Evolutionary conservation across 2,888 invertebrate species (phyloP).

Genomic region (Hofmannophila pseudospretella): DNA sequence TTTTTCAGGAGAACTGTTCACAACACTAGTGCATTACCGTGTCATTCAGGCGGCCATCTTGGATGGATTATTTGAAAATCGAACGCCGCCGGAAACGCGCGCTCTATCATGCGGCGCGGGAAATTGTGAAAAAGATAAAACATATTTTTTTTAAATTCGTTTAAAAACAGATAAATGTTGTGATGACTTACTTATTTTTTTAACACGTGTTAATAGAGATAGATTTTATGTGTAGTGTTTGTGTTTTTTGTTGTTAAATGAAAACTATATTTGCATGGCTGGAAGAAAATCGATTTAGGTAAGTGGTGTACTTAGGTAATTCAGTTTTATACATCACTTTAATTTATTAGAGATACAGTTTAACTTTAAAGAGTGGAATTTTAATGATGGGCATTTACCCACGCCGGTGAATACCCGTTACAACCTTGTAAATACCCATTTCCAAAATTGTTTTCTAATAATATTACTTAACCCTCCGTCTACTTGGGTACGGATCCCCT

Average conservation of each 20-base stretch:
- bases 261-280: neutral
- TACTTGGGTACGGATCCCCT: too few relatives aligned
- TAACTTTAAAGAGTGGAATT: too few relatives aligned
- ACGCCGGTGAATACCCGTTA: too few relatives aligned
- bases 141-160: neutral
- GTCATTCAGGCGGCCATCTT: conserved; percentile 59
- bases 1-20: conserved; percentile 6
- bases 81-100: conserved; percentile 57
- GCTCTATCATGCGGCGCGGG: conserved; percentile 40
- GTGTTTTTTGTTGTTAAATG: neutral
- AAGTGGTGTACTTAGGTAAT: neutral
- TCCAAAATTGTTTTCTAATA: too few relatives aligned
- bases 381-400: too few relatives aligned
- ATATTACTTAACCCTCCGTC: too few relatives aligned
- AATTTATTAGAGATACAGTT: too few relatives aligned
- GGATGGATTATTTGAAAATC: conserved; percentile 69
- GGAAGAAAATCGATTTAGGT: conserved; percentile 2
- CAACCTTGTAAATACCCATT: too few relatives aligned
- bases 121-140: conserved; percentile 20
- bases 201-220: neutral
- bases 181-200: neutral
- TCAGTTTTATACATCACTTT: neutral
- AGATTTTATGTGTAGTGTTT: conserved; percentile 3
- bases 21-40: conserved; percentile 43
- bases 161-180: neutral